Evolutionary conservation across 2,797 vertebrate genomes (phyloP).

Genomic region (Synanceia verrucosa): DNA sequence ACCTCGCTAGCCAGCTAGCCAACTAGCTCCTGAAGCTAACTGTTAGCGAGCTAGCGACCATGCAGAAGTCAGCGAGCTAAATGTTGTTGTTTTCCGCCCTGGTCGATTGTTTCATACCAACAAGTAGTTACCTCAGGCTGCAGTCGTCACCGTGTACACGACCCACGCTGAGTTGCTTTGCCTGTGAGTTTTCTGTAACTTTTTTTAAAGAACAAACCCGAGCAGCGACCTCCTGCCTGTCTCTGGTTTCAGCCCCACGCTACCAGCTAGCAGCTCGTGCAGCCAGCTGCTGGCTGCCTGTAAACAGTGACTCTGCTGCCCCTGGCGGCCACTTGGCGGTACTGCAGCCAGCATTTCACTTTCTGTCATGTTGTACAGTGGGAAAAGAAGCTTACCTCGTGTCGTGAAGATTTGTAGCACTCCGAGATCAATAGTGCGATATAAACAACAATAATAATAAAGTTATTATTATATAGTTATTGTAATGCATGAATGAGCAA

Average conservation of each 20-base stretch:
- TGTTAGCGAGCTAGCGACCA: conserved; percentile 56
- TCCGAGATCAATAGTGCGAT: too few species aligned
- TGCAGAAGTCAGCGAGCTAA: conserved; percentile 60
- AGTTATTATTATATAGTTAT: too few species aligned
- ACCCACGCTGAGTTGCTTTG: neutral
- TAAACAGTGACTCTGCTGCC: conserved; percentile 75
- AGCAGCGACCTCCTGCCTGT: conserved; percentile 38
- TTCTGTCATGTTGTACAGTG: too few species aligned
- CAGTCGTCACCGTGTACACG: conserved; percentile 14
- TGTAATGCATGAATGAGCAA: too few species aligned
- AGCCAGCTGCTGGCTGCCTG: conserved; percentile 54
- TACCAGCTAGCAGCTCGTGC: conserved; percentile 54
- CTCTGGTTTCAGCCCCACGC: conserved; percentile 63
- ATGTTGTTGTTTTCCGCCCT: conserved; percentile 24
- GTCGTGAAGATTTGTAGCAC: too few species aligned
- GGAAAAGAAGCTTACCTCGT: neutral
- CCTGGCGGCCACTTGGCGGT: neutral
- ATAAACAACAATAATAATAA: too few species aligned
- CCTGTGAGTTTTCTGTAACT: conserved; percentile 46
- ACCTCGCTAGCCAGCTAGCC: conserved; percentile 75
- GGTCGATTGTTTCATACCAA: conserved; percentile 34
- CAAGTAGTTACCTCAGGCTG: neutral
- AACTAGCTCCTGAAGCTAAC: conserved; percentile 66
- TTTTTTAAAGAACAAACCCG: conserved; percentile 19
- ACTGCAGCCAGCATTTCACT: conserved; percentile 21